Percentiles rank a stretch among this genome's conserved stretches.
These are phyloP conservation scores for Aphelocoma californica DNA, from an alignment of 2,797 vertebrate genomes.

Conservation along the genomic window DNA sequence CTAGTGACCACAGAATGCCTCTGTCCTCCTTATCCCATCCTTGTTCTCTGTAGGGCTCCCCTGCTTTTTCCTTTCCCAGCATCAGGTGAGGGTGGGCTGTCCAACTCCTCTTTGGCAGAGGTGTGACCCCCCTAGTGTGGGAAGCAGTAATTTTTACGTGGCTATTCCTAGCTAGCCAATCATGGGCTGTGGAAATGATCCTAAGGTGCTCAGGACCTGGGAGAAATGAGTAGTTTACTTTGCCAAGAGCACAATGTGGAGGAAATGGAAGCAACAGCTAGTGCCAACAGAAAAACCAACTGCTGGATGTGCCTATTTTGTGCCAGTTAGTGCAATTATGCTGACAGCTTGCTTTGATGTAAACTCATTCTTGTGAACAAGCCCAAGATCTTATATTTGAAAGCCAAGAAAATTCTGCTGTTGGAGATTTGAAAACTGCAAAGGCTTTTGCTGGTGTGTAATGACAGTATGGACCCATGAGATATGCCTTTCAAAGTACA, in stretches of 20 bases:
- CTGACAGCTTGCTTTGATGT: background rate
- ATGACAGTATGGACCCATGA: background rate
- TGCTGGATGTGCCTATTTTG: background rate
- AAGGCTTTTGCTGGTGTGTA: background rate
- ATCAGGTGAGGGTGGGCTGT: background rate
- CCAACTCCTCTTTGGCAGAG: background rate
- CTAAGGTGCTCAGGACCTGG: background rate
- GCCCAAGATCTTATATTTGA: background rate
- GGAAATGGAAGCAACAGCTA: background rate
- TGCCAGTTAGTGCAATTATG: background rate
- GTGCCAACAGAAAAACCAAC: background rate
- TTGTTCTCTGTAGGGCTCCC: background rate
- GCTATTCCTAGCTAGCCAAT: background rate
- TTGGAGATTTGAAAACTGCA: background rate
- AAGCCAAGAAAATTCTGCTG: background rate
- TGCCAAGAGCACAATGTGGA: rapidly evolving
- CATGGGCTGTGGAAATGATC: background rate
- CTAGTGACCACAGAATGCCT: background rate
- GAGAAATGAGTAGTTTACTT: background rate
- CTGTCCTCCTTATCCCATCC: rapidly evolving
- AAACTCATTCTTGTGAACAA: background rate
- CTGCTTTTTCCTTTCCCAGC: background rate
- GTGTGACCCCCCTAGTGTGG: background rate
- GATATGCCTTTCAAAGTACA: background rate
- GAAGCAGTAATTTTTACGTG: background rate